phyloP scores from a whole-genome alignment of 2,797 vertebrate species.

The Anguilla obscura region DNA sequence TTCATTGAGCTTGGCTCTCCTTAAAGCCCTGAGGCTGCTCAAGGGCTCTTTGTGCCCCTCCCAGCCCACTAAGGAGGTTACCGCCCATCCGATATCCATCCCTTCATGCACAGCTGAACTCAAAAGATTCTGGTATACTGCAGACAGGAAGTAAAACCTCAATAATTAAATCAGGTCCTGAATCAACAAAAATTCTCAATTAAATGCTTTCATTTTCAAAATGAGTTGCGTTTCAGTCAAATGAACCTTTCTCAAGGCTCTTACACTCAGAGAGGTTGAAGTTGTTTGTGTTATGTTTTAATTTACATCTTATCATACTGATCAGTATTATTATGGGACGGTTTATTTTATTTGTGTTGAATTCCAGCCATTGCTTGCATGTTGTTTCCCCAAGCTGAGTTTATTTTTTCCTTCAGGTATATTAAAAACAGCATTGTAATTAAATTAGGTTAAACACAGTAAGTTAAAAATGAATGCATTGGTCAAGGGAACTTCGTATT shows the following conservation, averaged over 20 bases:
- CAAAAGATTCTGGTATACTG: background rate
- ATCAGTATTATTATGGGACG: background rate
- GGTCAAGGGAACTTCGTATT: background rate
- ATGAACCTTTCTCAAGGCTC: background rate
- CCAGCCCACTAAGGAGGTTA: background rate
- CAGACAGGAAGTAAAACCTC: background rate
- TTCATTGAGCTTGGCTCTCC: background rate
- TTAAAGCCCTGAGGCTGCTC: background rate
- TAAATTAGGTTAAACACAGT: background rate
- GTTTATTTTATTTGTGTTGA: background rate
- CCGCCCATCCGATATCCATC: background rate
- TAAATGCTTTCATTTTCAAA: background rate
- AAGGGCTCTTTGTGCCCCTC: conserved; percentile 6
- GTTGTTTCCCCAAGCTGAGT: background rate
- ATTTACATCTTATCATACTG: background rate
- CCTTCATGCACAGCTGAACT: background rate
- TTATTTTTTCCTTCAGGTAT: background rate
- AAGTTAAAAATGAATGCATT: background rate
- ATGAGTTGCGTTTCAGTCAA: background rate
- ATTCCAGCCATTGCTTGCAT: background rate
- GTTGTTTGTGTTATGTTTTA: background rate
- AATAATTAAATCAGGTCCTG: background rate
- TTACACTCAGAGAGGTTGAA: background rate
- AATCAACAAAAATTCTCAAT: background rate
- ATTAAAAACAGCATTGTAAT: background rate